A percentile compares a stretch with the other conserved stretches of the same genome.
Evolutionary conservation across 2,888 invertebrate species (phyloP).

Genomic region (Bembecia ichneumoniformis): DNA sequence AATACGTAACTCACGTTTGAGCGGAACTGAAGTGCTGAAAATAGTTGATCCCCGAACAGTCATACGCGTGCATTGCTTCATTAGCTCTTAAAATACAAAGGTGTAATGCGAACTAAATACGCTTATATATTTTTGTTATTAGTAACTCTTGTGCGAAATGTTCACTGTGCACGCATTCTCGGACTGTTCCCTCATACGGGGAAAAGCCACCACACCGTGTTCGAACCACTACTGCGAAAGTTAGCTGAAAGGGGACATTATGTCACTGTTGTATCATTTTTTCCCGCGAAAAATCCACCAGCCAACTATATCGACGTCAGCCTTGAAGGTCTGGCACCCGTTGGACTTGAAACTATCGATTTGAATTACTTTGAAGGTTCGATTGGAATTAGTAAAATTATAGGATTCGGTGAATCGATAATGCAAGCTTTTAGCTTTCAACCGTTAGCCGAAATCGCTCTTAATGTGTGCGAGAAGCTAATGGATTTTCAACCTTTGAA

Average conservation of each 20-base stretch:
- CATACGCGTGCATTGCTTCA: neutral
- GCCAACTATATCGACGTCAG: constrained; percentile 56
- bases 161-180: constrained; percentile 59
- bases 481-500: constrained; percentile 46
- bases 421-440: constrained; percentile 33
- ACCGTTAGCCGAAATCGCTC: constrained; percentile 39
- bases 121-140: constrained; percentile 14
- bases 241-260: constrained; percentile 73
- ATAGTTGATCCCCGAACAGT: neutral
- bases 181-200: constrained; percentile 74
- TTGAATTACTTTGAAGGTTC: constrained; percentile 31
- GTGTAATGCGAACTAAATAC: constrained; percentile 31
- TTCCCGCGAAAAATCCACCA: constrained; percentile 61
- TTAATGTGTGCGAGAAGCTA: constrained; percentile 45
- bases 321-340: constrained; percentile 45
- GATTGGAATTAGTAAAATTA: constrained; percentile 21
- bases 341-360: constrained; percentile 46
- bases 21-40: neutral
- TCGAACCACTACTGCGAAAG: constrained; percentile 66
- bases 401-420: constrained; percentile 32
- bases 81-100: neutral
- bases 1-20: neutral
- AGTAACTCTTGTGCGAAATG: constrained; percentile 28
- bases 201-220: constrained; percentile 76
- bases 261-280: constrained; percentile 73